Percentiles rank a stretch among this genome's conserved stretches.
Evolutionary conservation across 2,113 vertebrate species (phyloP).

Genomic region (Hippopotamus amphibius): DNA sequence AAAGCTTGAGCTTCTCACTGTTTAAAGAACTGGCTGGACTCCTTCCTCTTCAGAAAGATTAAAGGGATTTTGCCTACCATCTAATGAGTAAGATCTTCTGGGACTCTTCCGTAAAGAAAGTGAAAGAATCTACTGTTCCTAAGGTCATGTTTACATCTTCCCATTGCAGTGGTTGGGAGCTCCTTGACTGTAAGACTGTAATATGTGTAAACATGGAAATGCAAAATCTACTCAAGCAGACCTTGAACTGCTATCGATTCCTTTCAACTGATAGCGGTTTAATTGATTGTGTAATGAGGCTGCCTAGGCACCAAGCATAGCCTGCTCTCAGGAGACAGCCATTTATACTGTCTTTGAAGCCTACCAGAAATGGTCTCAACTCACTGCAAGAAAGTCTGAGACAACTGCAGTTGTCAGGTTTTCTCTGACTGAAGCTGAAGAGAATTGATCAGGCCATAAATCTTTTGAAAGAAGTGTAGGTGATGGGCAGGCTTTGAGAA

Average conservation of each 20-base stretch:
- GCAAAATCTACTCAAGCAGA: conserved; percentile 49
- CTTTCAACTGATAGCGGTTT: conserved; percentile 32
- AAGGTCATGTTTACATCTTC: neutral
- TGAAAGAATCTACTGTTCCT: conserved; percentile 3
- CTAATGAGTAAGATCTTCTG: neutral
- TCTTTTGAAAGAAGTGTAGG: neutral
- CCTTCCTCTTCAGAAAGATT: conserved; percentile 11
- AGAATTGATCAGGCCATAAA: neutral
- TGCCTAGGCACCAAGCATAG: neutral
- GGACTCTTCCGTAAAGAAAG: neutral
- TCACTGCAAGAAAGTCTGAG: neutral
- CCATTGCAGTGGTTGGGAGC: neutral
- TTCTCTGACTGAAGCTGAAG: conserved; percentile 51
- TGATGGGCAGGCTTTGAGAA: neutral
- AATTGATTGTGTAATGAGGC: conserved; percentile 61
- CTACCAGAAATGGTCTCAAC: conserved; percentile 54
- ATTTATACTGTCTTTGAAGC: conserved; percentile 47
- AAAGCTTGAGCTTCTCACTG: neutral
- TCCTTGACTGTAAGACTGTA: neutral
- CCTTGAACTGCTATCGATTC: conserved; percentile 30
- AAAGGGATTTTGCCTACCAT: neutral
- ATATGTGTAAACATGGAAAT: neutral
- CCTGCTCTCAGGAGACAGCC: conserved; percentile 34
- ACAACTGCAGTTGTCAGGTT: neutral
- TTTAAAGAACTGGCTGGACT: neutral